Evolutionary conservation across 2,113 vertebrate genomes (phyloP).

Genomic region (Oryzias javanicus): DNA sequence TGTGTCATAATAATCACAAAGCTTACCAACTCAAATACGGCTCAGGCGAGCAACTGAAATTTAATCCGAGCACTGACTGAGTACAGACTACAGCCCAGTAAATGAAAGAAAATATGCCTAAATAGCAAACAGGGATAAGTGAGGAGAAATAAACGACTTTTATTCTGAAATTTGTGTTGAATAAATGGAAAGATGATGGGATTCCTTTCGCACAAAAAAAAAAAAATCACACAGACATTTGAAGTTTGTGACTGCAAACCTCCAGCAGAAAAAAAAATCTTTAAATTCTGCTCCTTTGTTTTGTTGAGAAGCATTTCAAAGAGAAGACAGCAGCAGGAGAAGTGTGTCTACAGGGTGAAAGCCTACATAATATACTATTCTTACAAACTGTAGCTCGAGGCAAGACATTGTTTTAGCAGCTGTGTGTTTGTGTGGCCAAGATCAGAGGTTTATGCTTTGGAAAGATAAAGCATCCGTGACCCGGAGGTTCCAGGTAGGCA

Average conservation of each 20-base stretch:
- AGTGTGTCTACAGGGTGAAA: slow-evolving; percentile 61
- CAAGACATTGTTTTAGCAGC: slow-evolving; percentile 65
- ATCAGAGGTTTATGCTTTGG: slow-evolving; percentile 67
- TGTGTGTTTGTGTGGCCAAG: slow-evolving; percentile 45
- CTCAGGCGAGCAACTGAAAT: slow-evolving; percentile 76
- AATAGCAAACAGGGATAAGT: slow-evolving; percentile 46
- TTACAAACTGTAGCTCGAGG: slow-evolving; percentile 64
- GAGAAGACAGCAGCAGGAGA: slow-evolving; percentile 45
- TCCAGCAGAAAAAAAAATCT: neutral
- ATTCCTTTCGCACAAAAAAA: no score
- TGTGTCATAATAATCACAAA: slow-evolving; percentile 69
- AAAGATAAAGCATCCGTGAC: slow-evolving; percentile 68
- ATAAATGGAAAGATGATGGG: no score
- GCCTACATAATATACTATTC: slow-evolving; percentile 62
- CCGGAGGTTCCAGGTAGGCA: slow-evolving; percentile 63
- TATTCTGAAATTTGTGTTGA: no score
- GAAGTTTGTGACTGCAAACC: neutral
- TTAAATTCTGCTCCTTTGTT: slow-evolving; percentile 15
- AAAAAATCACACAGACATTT: no score
- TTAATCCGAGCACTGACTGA: slow-evolving; percentile 70
- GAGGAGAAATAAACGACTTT: slow-evolving; percentile 3
- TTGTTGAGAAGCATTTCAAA: slow-evolving; percentile 38
- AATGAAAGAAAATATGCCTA: slow-evolving; percentile 43
- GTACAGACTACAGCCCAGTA: slow-evolving; percentile 56
- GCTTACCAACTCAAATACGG: slow-evolving; percentile 75